Base-by-base conservation (phyloP, 1,140 invertebrate genomes). In the Euwallacea similis region DNA sequence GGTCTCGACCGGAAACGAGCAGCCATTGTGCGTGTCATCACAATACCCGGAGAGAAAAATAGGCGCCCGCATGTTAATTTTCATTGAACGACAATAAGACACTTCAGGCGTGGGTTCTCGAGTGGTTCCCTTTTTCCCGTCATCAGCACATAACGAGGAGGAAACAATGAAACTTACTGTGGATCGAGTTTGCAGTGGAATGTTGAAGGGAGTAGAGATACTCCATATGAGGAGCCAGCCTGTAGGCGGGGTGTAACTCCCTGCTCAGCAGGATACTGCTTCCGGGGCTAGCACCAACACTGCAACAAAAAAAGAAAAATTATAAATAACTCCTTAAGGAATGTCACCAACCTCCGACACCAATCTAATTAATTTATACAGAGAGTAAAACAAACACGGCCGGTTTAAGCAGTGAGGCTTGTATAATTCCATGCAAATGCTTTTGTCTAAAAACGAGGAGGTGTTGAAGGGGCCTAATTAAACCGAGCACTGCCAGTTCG, bases 181-280 rank as follows among this genome's bases (percentile, higher is more conserved):
- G 84, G 66, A 87, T 83, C 15, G 87, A 87, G 54, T 81, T 79
- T 63, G 79, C 76, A 67, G 86, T 86, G 72, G 85, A 85, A 78
- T 86, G 82, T 75, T 86, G 87, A 42, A 90, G 81, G 11, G 88
- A 87, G 79, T 90, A 89, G 21, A 90, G 83, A 77, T 88, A 87
- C 81, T 90, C 88, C 86, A 89, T 88, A 80, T 89, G 89, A 68
- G 88, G 86, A 41, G 87, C 87, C 76, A 90, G 84, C 74, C 88
- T 83, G 79, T 89, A 90, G 13, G 88, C 86, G 50, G 87, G 85
- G 79, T 87, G 87, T 71, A 87, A 83, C 68, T 87, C 86, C 76
- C 80, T 78, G 59, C 79, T 78, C 9, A 81, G 74, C 21, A 81
- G 75, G 67, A 81, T 78, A 55, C 80, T 78, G 68, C 79, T 78